Evolutionary conservation across 2,113 vertebrate species (phyloP), one percentile per base, ranked within the genome.

Genomic region (Actenoides hombroni): DNA sequence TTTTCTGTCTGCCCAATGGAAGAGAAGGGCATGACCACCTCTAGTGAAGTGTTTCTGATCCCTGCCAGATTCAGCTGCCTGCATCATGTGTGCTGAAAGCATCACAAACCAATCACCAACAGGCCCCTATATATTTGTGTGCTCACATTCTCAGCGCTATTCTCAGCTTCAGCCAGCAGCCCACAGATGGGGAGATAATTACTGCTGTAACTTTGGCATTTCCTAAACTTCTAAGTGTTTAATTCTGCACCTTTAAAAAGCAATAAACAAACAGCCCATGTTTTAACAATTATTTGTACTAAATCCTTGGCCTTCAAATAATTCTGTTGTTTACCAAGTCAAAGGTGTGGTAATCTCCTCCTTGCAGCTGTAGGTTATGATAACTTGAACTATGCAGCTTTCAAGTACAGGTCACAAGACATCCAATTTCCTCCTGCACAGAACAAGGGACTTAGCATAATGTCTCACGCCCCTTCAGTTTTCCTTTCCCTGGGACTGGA

Each of bases 371-470:
- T 49, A 90, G 59, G 95, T 94, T 95, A 94, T 56, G 39, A 71
- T 64, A 93, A 92, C 92, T 86, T 84, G 56, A 96, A 95, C 92
- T 75, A 88, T 35, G 18, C 71, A 94, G 80, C 88, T 92, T 93
- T 90, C 80, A 96, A 93, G 57, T 79, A 48, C 48, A 71, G 65
- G 80, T 94, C 86, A 78, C 42, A 86, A 88, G 88, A 90, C 80
- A 88, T 56, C 44, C 35, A 81, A 25, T 93, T 88, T 92, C 88
- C 76, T 94, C 64, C 65, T 57, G 80, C 8, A 37, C 37, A 2
- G 61, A 90, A 65, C 42, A 83, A 48, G 23, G 24, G 39, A 75
- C n/a, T 68, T 70, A 77, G 23, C 56, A 37, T 81, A 92, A 83
- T 46, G 42, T 60, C 44, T 88, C 40, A 31, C 3, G 1, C 17